Evolutionary conservation across 35 echinoderm and acorn worm species (phyloP).

Genomic region (Hemicentrotus pulcherrimus): DNA sequence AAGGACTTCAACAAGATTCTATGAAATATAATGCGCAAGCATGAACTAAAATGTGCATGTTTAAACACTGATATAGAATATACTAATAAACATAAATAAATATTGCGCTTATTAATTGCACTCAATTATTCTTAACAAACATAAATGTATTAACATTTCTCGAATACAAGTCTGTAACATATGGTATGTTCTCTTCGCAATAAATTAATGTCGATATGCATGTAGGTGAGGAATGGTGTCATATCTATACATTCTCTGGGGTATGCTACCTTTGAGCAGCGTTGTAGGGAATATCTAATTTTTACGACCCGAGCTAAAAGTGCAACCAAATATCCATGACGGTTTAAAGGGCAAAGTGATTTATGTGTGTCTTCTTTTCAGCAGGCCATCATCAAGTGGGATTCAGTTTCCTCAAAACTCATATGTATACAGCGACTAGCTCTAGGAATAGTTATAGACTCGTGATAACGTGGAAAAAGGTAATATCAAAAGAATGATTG

Average conservation of each 20-base stretch:
- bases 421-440: not conserved
- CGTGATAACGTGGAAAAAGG: not conserved
- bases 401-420: not conserved
- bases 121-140: too few relatives aligned
- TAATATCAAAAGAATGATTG: not conserved
- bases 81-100: too few relatives aligned
- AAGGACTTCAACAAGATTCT: too few relatives aligned
- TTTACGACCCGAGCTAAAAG: not conserved
- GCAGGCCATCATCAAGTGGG: not conserved
- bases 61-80: too few relatives aligned
- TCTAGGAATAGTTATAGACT: not conserved
- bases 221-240: too few relatives aligned
- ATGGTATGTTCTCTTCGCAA: too few relatives aligned
- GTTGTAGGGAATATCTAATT: not conserved
- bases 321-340: slow-evolving; percentile 3
- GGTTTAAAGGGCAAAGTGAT: not conserved
- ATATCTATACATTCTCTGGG: not conserved
- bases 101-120: too few relatives aligned
- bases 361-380: not conserved
- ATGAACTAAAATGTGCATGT: too few relatives aligned
- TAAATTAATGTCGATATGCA: too few relatives aligned
- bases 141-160: too few relatives aligned
- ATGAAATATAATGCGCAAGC: too few relatives aligned
- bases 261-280: not conserved
- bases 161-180: too few relatives aligned